Evolutionary conservation across 2,888 invertebrate species (phyloP).

Genomic region (Meliscaeva auricollis): DNA sequence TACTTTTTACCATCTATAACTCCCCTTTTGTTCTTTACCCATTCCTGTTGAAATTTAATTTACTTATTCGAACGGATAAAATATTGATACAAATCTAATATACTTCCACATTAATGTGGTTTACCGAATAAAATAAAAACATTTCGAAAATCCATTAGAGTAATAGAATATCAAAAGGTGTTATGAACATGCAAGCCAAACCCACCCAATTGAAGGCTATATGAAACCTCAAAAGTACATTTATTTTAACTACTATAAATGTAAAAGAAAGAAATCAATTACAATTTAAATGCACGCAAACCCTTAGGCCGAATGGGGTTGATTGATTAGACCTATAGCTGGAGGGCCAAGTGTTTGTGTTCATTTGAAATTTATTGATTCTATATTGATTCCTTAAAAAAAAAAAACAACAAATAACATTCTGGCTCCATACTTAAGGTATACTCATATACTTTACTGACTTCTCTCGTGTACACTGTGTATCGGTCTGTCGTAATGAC

Average conservation of each 20-base stretch:
- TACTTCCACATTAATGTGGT: not conserved
- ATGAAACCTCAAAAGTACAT: slow-evolving; percentile 43
- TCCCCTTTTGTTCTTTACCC: no score
- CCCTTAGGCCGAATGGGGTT: slow-evolving; percentile 70
- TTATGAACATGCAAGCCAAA: slow-evolving; percentile 46
- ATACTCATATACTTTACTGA: not conserved
- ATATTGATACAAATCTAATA: not conserved
- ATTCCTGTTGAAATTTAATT: no score
- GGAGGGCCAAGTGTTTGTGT: slow-evolving; percentile 59
- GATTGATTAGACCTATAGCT: slow-evolving; percentile 72
- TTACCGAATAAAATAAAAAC: not conserved
- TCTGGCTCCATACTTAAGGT: not conserved
- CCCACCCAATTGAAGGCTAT: slow-evolving; percentile 66
- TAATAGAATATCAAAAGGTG: slow-evolving; percentile 58
- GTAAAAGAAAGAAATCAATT: slow-evolving; percentile 64
- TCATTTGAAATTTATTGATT: slow-evolving; percentile 72
- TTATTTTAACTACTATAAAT: slow-evolving; percentile 57
- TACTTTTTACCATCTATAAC: no score
- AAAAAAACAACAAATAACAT: not conserved
- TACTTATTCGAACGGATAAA: not conserved
- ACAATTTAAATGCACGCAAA: slow-evolving; percentile 70
- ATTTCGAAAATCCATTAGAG: slow-evolving; percentile 35
- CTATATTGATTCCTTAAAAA: slow-evolving; percentile 48
- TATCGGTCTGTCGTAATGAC: slow-evolving; percentile 42
- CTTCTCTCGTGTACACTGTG: not conserved